A percentile compares a stretch with the other conserved stretches of the same genome.
These are phyloP conservation scores for Tarsius wallacei DNA, from an alignment of 2,797 vertebrate genomes.

Conservation along the genomic window DNA sequence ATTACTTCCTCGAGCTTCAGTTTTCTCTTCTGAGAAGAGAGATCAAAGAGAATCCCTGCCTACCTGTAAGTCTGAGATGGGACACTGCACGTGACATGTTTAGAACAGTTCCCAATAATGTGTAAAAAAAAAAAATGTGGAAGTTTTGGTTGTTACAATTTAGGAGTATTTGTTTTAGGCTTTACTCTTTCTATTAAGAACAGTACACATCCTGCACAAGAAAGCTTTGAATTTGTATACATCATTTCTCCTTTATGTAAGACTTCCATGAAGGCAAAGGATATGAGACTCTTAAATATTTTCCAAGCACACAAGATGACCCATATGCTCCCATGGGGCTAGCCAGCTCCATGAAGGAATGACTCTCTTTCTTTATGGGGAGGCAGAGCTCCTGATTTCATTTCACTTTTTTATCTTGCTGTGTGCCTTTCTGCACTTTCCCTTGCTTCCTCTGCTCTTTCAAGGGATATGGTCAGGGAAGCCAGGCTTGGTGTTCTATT, in stretches of 20 bases:
- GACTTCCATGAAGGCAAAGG: neutral
- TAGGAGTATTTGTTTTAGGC: neutral
- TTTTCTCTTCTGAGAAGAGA: neutral
- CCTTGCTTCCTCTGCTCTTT: neutral
- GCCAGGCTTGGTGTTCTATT: neutral
- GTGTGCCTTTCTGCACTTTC: neutral
- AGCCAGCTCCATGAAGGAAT: neutral
- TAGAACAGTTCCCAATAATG: neutral
- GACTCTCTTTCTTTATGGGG: neutral
- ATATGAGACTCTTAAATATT: neutral
- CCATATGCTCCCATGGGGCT: neutral
- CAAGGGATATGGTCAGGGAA: neutral
- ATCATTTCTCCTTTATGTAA: neutral
- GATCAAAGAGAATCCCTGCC: neutral
- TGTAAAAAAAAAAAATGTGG: slow-evolving; percentile 16
- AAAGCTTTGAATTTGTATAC: neutral
- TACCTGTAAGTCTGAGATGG: neutral
- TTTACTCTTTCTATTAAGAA: slow-evolving; percentile 18
- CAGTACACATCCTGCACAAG: neutral
- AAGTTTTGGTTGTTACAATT: neutral
- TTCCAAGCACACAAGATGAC: neutral
- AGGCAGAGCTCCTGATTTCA: neutral
- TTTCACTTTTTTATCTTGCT: neutral
- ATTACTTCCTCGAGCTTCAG: slow-evolving; percentile 31
- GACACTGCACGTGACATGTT: neutral